Percentiles rank a stretch among this genome's conserved stretches.
Evolutionary conservation across 1,140 invertebrate genomes (phyloP).

Genomic region (Frieseomelitta varia): DNA sequence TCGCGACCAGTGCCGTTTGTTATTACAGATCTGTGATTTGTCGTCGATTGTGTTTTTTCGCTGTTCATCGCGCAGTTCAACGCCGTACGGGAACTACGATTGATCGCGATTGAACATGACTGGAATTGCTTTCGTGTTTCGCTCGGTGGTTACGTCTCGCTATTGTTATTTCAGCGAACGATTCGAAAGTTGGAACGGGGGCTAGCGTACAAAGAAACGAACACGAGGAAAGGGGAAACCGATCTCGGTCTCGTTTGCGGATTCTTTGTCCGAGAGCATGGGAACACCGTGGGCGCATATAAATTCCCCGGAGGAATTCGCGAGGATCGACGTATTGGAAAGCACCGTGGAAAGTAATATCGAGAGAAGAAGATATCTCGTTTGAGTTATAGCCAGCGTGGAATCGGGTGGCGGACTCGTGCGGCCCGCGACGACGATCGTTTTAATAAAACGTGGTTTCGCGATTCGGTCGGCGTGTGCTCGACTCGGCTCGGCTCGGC

Average conservation of each 20-base stretch:
- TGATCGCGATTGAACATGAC: no score
- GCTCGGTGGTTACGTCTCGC: no score
- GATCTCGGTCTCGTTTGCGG: neutral
- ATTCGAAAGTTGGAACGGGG: neutral
- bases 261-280: slow-evolving; percentile 6
- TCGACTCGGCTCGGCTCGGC: neutral
- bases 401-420: slow-evolving; percentile 7
- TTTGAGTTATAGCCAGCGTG: slow-evolving; percentile 31
- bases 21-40: no score
- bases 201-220: neutral
- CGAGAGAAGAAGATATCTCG: slow-evolving; percentile 38
- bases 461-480: neutral
- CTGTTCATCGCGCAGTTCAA: no score
- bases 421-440: slow-evolving; percentile 30
- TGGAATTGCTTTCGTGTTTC: no score
- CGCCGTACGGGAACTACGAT: no score
- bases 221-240: no score
- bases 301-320: neutral
- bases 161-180: neutral
- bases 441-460: slow-evolving; percentile 53
- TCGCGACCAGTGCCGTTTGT: no score
- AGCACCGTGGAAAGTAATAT: slow-evolving; percentile 24
- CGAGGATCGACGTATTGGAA: slow-evolving; percentile 15
- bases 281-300: neutral
- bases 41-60: no score